Conservation (phyloP, 2,113 vertebrate species). For the Neodon shergylaensis region DNA sequence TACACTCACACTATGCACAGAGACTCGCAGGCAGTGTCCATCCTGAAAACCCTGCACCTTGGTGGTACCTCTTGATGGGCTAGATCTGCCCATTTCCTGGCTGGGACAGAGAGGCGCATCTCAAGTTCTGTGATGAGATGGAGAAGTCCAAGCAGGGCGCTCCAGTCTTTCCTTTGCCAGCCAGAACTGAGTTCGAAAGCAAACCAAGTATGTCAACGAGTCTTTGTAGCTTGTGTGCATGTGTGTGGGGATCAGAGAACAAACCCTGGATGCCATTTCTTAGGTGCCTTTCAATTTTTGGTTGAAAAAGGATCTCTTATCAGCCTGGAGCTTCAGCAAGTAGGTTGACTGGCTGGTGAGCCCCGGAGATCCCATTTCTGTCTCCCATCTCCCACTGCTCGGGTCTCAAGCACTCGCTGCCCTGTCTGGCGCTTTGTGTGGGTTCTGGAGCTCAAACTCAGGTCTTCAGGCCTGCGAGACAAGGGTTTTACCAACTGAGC, state of each 20-base stretch:
- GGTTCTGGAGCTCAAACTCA: not conserved
- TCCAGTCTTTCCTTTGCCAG: not conserved
- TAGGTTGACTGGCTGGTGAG: not conserved
- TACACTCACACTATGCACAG: not conserved
- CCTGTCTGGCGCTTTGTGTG: not conserved
- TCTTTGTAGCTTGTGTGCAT: not conserved
- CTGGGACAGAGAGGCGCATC: not conserved
- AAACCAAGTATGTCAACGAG: not conserved
- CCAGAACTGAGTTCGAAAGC: not conserved
- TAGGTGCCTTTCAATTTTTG: not conserved
- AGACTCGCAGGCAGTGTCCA: not conserved
- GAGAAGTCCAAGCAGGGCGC: not conserved
- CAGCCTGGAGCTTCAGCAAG: not conserved
- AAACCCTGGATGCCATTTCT: not conserved
- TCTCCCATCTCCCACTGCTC: not conserved
- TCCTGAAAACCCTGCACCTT: rapidly evolving
- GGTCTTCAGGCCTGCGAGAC: not conserved
- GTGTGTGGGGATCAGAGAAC: not conserved
- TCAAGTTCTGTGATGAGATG: not conserved
- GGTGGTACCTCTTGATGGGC: not conserved
- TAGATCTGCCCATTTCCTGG: not conserved
- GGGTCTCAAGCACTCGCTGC: not conserved
- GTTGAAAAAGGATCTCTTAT: not conserved
- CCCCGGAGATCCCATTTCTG: not conserved
- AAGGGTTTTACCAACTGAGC: not conserved